phyloP scores from a whole-genome alignment of 2,888 invertebrate species.

The Phlogophora meticulosa region DNA sequence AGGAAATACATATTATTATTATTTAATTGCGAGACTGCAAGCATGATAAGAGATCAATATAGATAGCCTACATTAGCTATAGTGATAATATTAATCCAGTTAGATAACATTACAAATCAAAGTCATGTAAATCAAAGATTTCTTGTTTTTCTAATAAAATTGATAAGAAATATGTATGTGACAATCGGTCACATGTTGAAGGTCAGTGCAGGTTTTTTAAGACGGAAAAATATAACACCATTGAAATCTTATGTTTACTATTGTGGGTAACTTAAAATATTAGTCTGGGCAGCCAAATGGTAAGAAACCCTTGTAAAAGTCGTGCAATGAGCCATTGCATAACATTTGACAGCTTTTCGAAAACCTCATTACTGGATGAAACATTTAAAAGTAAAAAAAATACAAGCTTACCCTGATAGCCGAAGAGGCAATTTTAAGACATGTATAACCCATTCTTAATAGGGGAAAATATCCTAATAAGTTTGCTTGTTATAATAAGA shows the following conservation, averaged over 20 bases:
- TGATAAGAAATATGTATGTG: conserved; percentile 67
- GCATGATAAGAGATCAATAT: conserved; percentile 15
- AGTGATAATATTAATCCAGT: conserved; percentile 20
- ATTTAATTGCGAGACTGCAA: not conserved
- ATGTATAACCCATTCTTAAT: conserved; percentile 84
- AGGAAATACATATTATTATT: not conserved
- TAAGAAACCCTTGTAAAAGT: not conserved
- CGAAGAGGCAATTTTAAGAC: conserved; percentile 84
- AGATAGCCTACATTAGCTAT: not conserved
- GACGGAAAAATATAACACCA: conserved; percentile 1
- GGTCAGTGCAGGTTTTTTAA: conserved; percentile 75
- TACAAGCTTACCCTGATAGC: conserved; percentile 82
- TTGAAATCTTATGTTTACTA: conserved; percentile 3
- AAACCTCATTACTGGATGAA: conserved; percentile 14
- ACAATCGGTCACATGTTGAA: conserved; percentile 86
- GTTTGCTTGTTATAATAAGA: conserved; percentile 57
- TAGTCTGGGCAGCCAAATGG: not conserved
- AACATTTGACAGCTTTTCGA: conserved; percentile 75
- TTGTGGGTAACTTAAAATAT: not conserved
- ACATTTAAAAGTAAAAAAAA: conserved; percentile 30
- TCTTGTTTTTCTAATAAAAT: conserved; percentile 21
- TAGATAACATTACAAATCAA: conserved; percentile 54
- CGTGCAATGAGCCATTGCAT: conserved; percentile 77
- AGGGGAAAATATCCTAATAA: conserved; percentile 56
- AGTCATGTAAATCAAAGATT: conserved; percentile 43